Evolutionary conservation across 2,888 invertebrate genomes (phyloP).

Genomic region (Apoderus coryli): DNA sequence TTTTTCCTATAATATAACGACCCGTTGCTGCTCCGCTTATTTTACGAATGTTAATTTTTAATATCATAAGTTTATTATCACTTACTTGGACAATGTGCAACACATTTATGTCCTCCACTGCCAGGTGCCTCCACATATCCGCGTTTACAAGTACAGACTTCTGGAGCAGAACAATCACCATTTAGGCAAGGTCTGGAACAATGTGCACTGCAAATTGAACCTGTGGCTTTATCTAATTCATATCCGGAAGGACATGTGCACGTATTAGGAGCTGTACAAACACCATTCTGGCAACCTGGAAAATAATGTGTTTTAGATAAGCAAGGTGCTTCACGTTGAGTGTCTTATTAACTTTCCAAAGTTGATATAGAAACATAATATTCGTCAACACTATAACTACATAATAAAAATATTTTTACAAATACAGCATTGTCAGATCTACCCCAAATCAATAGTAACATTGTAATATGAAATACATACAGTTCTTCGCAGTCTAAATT

Average conservation of each 20-base stretch:
- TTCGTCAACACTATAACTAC: no score
- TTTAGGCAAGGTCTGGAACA: slow-evolving; percentile 41
- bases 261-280: slow-evolving; percentile 36
- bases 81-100: slow-evolving; percentile 40
- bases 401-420: no score
- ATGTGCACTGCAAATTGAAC: slow-evolving; percentile 29
- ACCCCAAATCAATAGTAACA: no score
- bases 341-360: no score
- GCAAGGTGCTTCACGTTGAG: no score
- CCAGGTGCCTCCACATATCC: slow-evolving; percentile 32
- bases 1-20: no score
- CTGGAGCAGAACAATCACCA: slow-evolving; percentile 31
- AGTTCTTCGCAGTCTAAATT: no score
- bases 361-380: no score
- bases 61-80: slow-evolving; percentile 1
- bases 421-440: no score
- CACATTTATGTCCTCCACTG: slow-evolving; percentile 30
- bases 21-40: not conserved
- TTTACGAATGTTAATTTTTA: not conserved
- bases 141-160: slow-evolving; percentile 30
- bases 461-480: no score
- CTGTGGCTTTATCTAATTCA: slow-evolving; percentile 19
- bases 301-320: slow-evolving; percentile 3
- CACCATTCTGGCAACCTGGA: slow-evolving; percentile 34
- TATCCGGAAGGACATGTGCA: slow-evolving; percentile 37